phyloP scores from a whole-genome alignment of 2,888 invertebrate genomes.

The Gortyna flavago region DNA sequence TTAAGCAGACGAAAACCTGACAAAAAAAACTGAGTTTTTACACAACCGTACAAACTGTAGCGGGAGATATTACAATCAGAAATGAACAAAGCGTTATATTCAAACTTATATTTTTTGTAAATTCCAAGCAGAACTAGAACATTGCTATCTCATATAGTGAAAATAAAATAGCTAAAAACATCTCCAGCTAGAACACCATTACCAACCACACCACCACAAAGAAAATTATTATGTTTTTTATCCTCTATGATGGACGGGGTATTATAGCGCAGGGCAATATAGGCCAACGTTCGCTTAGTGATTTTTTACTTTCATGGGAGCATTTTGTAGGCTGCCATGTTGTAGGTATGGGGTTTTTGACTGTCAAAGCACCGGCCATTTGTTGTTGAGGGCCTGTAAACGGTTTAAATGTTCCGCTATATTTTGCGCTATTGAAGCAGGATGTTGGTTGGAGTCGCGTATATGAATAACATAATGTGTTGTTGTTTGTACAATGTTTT shows the following conservation, averaged over 20 bases:
- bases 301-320: constrained; percentile 58
- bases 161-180: constrained; percentile 1
- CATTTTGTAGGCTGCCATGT: constrained; percentile 51
- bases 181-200: neutral
- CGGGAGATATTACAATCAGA: neutral
- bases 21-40: neutral
- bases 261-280: constrained; percentile 62
- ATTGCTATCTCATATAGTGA: neutral
- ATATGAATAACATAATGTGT: constrained; percentile 28
- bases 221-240: constrained; percentile 81
- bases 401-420: constrained; percentile 22
- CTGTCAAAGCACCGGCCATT: constrained; percentile 38
- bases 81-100: neutral
- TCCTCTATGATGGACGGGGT: constrained; percentile 74
- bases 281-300: constrained; percentile 41
- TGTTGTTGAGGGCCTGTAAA: constrained; percentile 30
- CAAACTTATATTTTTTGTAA: neutral
- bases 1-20: no score
- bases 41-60: neutral
- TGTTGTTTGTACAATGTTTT: constrained; percentile 16
- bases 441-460: constrained; percentile 5
- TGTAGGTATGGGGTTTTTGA: constrained; percentile 51
- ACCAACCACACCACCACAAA: constrained; percentile 60
- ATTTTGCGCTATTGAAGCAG: constrained; percentile 37
- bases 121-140: neutral